Base-by-base conservation (phyloP, 2,888 invertebrate species). In the Diplolepis rosae region DNA sequence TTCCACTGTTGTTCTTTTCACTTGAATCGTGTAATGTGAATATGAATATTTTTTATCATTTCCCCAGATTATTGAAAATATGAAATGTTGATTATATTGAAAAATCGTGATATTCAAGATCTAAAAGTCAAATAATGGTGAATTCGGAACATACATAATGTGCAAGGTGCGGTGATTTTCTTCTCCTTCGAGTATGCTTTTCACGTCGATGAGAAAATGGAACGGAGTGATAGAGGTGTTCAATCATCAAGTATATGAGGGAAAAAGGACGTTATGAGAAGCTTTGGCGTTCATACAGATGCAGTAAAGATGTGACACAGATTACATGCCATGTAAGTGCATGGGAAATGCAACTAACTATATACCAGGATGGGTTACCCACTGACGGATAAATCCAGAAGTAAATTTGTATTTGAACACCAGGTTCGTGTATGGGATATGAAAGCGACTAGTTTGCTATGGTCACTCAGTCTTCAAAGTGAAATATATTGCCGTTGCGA, bases 321-420 rank as follows among this genome's bases (percentile, higher is more conserved):
- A 71, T 71, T 71, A 68, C 52, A 45, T 67, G 68, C 54, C 68
- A 65, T 68, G 65, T 68, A 39, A 45, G 32, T 69, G 69, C 66
- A 72, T 72, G 42, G 56, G 66, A 65, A 65, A 45, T 48, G 42
- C 65, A 66, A 61, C 13, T 39, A 39, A 66, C 69, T 39, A 56
- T 30, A 32, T 61, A 32, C 45, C 39, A 18, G 56, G 54, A 66
- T 71, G 52, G 65, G 51, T 52, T 65, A 24, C 24, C 22, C 11
- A 24, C 24, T 35, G 11, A 22, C 61, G 5, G 39, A 30, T 30
- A 54, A 27, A 54, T 30, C 28, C 4, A 54, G n/a, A 30, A 32
- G 18, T 18, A 24, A 13, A 61, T 11, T 4, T 5, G 27, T 24
- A 27, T 52, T 22, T 24, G 52, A 27, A 24, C 52, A 1, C 15